These are phyloP conservation scores for Psix sp. DNA, from an alignment of 1,140 invertebrate species.

Conservation along the genomic window DNA sequence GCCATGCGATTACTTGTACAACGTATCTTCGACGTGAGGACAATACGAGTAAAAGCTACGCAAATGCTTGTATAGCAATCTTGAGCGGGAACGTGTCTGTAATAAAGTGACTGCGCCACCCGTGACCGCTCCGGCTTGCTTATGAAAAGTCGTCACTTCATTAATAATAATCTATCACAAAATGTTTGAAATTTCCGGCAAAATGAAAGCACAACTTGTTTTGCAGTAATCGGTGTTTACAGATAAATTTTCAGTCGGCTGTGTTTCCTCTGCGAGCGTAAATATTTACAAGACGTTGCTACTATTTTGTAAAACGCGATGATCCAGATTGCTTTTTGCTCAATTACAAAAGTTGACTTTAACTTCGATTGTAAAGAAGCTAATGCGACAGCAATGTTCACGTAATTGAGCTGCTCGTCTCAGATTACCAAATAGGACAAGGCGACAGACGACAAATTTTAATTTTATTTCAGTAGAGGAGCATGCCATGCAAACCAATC, in stretches of 20 bases:
- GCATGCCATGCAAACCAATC: constrained; percentile 3
- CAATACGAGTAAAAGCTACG: constrained; percentile 39
- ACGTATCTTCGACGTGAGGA: constrained; percentile 38
- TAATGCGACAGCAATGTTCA: constrained; percentile 28
- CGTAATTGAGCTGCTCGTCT: constrained; percentile 38
- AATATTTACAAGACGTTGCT: neutral
- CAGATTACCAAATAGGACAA: constrained; percentile 37
- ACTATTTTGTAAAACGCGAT: neutral
- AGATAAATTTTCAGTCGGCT: too few relatives aligned
- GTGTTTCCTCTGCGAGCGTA: too few relatives aligned
- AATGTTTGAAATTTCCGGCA: too few relatives aligned
- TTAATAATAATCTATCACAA: constrained; percentile 17
- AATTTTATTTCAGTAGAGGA: constrained; percentile 12
- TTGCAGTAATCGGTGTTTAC: too few relatives aligned
- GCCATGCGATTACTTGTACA: constrained; percentile 43
- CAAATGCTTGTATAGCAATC: constrained; percentile 43
- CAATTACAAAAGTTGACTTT: constrained; percentile 34
- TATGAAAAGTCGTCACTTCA: constrained; percentile 3
- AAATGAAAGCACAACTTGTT: too few relatives aligned
- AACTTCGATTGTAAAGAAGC: constrained; percentile 39
- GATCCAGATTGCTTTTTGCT: constrained; percentile 1
- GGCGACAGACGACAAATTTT: constrained; percentile 28
- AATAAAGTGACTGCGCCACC: constrained; percentile 24
- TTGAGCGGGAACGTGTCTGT: constrained; percentile 30
- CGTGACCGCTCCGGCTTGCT: constrained; percentile 12